These are phyloP conservation scores for Ypsolopha scabrella DNA, from an alignment of 2,888 invertebrate genomes.

Conservation along the genomic window DNA sequence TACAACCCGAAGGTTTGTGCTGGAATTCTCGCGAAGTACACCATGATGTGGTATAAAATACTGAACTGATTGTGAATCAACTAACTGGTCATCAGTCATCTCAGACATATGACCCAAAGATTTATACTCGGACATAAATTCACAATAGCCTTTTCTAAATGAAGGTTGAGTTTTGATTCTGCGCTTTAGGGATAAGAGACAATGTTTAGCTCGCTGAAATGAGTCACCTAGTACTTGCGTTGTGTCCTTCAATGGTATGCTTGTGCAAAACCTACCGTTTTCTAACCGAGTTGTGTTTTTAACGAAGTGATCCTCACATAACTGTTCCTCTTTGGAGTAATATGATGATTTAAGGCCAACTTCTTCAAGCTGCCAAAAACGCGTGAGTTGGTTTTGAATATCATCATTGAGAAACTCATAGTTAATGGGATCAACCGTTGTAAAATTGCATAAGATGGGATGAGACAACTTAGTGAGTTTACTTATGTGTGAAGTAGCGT, in stretches of 20 bases:
- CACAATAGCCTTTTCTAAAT: not conserved
- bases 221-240: not conserved
- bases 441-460: constrained; percentile 9
- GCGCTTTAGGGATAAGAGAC: not conserved
- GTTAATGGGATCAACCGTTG: constrained; percentile 11
- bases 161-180: not conserved
- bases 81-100: not conserved
- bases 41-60: constrained; percentile 1
- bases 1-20: constrained; percentile 7
- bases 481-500: constrained; percentile 7
- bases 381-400: not conserved
- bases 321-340: constrained; percentile 4
- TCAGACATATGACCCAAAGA: not conserved
- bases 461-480: constrained; percentile 5
- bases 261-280: constrained; percentile 7
- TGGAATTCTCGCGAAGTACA: not conserved
- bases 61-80: not conserved
- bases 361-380: constrained; percentile 13
- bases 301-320: constrained; percentile 7
- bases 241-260: not conserved
- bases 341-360: not conserved
- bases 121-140: not conserved
- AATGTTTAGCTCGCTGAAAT: not conserved
- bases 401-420: too few species aligned
- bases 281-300: constrained; percentile 7